phyloP scores from a whole-genome alignment of 2,888 invertebrate species.

The Timandra comae region DNA sequence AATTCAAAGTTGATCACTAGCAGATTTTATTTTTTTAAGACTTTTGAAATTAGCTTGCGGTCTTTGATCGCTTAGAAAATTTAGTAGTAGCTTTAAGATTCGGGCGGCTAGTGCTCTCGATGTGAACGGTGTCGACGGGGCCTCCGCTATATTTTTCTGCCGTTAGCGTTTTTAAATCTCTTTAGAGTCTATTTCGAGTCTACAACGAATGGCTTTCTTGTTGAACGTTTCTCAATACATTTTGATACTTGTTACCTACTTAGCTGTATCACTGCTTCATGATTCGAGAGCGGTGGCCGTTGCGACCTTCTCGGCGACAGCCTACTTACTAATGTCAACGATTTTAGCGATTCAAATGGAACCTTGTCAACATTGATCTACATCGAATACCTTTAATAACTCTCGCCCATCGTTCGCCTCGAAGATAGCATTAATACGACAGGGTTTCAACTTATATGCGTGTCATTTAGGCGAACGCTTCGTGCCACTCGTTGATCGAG shows the following conservation, averaged over 20 bases:
- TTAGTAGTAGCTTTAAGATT: slow-evolving; percentile 73
- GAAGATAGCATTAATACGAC: slow-evolving; percentile 6
- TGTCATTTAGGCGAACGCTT: slow-evolving; percentile 62
- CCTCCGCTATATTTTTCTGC: slow-evolving; percentile 38
- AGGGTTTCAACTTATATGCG: slow-evolving; percentile 17
- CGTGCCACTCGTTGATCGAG: slow-evolving; percentile 59
- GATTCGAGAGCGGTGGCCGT: slow-evolving; percentile 56
- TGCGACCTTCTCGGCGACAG: slow-evolving; percentile 51
- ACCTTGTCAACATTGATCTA: slow-evolving; percentile 21
- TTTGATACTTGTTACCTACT: slow-evolving; percentile 34
- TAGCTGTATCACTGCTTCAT: slow-evolving; percentile 36
- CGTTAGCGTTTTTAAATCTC: slow-evolving; percentile 42
- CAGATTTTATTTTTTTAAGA: slow-evolving; percentile 78
- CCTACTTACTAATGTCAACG: slow-evolving; percentile 57
- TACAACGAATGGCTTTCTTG: slow-evolving; percentile 49
- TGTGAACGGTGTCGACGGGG: slow-evolving; percentile 34
- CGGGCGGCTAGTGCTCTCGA: slow-evolving; percentile 65
- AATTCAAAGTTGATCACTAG: slow-evolving; percentile 60
- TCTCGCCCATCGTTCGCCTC: slow-evolving; percentile 4
- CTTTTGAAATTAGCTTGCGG: slow-evolving; percentile 75
- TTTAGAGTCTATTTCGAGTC: slow-evolving; percentile 37
- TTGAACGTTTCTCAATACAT: slow-evolving; percentile 30
- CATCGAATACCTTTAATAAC: slow-evolving; percentile 3
- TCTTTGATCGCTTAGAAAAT: slow-evolving; percentile 71
- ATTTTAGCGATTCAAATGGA: slow-evolving; percentile 43